A percentile compares a stretch with the other conserved stretches of the same genome.
These are phyloP conservation scores for Channa argus DNA, from an alignment of 2,113 vertebrate species.

Conservation along the genomic window DNA sequence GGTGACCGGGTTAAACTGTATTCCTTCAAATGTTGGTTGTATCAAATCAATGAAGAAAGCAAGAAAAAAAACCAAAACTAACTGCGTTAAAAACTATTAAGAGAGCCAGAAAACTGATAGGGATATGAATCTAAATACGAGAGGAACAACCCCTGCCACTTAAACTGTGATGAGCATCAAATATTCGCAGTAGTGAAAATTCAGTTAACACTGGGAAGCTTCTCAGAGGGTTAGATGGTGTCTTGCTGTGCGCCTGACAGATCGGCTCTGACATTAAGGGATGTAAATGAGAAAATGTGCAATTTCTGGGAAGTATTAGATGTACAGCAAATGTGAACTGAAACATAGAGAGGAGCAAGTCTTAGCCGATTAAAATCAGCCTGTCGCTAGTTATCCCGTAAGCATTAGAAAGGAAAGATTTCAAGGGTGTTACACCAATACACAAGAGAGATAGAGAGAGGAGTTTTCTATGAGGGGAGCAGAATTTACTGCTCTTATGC, in stretches of 20 bases:
- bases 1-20: not conserved
- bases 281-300: conserved; percentile 67
- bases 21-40: not conserved
- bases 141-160: conserved; percentile 38
- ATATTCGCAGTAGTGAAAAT: conserved; percentile 43
- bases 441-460: conserved; percentile 47
- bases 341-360: conserved; percentile 46
- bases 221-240: conserved; percentile 36
- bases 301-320: conserved; percentile 48
- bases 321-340: conserved; percentile 46
- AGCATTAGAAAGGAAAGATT: conserved; percentile 68
- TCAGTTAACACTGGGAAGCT: conserved; percentile 25
- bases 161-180: conserved; percentile 43
- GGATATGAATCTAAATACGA: not conserved
- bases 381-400: conserved; percentile 53
- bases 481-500: conserved; percentile 76
- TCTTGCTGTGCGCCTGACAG: conserved; percentile 53
- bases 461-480: conserved; percentile 67
- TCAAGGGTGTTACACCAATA: conserved; percentile 76
- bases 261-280: conserved; percentile 49
- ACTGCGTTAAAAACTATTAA: conserved; percentile 24
- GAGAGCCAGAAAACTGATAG: not conserved
- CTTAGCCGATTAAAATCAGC: conserved; percentile 63
- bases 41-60: conserved; percentile 1
- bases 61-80: conserved; percentile 12